Evolutionary conservation across 2,888 invertebrate species (phyloP).

Genomic region (Perdita meconis): DNA sequence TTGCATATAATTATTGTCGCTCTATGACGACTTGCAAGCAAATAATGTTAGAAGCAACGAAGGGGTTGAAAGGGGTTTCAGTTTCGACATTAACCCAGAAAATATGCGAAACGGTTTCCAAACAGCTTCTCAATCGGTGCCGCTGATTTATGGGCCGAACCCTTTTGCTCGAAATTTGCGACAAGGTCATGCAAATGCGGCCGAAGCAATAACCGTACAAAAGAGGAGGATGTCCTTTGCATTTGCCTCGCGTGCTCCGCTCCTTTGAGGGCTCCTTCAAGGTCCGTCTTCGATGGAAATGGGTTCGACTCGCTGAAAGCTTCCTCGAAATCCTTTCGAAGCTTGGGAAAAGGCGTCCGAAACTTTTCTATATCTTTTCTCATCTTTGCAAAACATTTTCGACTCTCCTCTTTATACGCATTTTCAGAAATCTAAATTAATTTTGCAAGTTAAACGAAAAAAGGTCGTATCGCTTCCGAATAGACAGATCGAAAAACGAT

Average conservation of each 20-base stretch:
- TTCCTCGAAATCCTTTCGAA: not conserved
- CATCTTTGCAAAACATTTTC: too few species aligned
- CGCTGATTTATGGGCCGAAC: conserved; percentile 78
- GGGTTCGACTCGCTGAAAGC: conserved; percentile 21
- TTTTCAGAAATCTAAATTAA: too few species aligned
- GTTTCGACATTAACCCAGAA: conserved; percentile 1
- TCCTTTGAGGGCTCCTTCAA: conserved; percentile 10
- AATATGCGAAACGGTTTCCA: conserved; percentile 26
- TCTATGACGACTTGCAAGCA: not conserved
- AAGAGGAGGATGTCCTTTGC: conserved; percentile 60
- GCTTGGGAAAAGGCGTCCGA: not conserved
- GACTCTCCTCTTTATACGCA: not conserved
- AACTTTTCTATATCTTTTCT: not conserved
- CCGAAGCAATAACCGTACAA: conserved; percentile 61
- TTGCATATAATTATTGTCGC: not conserved
- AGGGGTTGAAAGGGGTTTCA: not conserved
- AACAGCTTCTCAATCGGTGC: conserved; percentile 30
- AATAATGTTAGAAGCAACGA: not conserved
- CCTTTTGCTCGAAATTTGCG: conserved; percentile 79
- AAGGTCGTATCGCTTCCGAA: too few species aligned
- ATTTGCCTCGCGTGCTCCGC: conserved; percentile 59
- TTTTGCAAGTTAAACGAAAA: too few species aligned
- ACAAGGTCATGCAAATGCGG: conserved; percentile 71
- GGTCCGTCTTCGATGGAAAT: conserved; percentile 31
- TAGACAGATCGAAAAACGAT: too few species aligned